These are phyloP conservation scores for Aspiorhynchus laticeps DNA, from an alignment of 2,113 vertebrate species.

Conservation along the genomic window DNA sequence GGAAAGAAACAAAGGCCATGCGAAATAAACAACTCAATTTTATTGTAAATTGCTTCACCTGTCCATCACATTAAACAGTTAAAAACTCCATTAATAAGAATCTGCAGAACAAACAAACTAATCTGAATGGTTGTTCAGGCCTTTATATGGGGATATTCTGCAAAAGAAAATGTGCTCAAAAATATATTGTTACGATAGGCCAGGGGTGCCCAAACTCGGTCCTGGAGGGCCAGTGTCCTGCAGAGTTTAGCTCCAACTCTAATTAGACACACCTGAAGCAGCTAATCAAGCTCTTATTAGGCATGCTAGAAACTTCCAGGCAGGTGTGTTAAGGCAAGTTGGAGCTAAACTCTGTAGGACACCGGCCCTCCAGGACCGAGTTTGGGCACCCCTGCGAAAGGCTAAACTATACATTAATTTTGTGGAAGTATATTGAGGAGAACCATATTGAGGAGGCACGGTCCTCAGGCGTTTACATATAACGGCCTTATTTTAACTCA, in stretches of 20 bases:
- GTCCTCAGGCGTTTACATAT: slow-evolving; percentile 46
- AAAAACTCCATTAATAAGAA: not conserved
- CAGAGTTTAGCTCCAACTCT: too few relatives aligned
- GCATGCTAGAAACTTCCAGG: too few relatives aligned
- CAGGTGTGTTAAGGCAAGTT: too few relatives aligned
- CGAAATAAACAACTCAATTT: not conserved
- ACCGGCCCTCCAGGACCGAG: too few relatives aligned
- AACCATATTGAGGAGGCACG: not conserved
- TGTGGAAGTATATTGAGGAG: slow-evolving; percentile 25
- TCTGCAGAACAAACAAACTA: not conserved
- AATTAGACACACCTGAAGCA: too few relatives aligned
- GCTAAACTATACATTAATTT: slow-evolving; percentile 31
- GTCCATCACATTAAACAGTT: not conserved
- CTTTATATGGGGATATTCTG: not conserved
- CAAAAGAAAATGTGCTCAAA: not conserved
- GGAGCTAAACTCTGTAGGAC: too few relatives aligned
- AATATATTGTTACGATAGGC: too few relatives aligned
- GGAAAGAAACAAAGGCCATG: not conserved
- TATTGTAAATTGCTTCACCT: not conserved
- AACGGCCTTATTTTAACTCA: slow-evolving; percentile 45
- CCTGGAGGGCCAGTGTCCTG: too few relatives aligned
- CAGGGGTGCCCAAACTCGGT: too few relatives aligned
- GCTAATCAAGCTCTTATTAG: too few relatives aligned
- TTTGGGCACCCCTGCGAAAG: too few relatives aligned
- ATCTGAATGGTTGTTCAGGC: too few relatives aligned